Conservation (phyloP, 2,888 invertebrate genomes). For the Drosophila paranaensis region DNA sequence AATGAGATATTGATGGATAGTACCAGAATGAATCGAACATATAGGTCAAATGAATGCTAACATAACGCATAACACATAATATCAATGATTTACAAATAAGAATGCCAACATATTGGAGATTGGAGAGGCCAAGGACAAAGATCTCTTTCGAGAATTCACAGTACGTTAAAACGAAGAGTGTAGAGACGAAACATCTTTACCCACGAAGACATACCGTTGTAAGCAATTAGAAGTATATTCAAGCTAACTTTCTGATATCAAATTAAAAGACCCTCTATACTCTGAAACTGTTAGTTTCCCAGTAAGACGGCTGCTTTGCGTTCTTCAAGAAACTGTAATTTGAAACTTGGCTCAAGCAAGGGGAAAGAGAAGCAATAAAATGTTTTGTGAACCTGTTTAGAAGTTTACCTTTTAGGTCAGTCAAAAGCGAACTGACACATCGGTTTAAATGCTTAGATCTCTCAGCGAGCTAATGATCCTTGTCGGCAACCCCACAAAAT, state of each 20-base stretch:
- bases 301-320: too few relatives aligned
- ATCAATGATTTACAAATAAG: too few relatives aligned
- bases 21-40: not conserved
- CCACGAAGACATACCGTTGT: too few relatives aligned
- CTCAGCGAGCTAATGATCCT: conserved; percentile 59
- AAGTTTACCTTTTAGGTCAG: conserved; percentile 27
- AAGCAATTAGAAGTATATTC: too few relatives aligned
- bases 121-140: too few relatives aligned
- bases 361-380: conserved; percentile 2
- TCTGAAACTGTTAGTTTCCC: too few relatives aligned
- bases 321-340: not conserved
- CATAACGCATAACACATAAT: not conserved
- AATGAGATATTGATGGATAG: conserved; percentile 23
- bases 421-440: conserved; percentile 12
- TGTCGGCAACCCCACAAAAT: conserved; percentile 47
- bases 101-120: too few relatives aligned
- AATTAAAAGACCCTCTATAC: too few relatives aligned
- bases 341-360: not conserved
- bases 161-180: too few relatives aligned
- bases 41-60: not conserved
- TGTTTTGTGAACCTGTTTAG: conserved; percentile 29
- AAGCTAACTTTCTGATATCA: too few relatives aligned
- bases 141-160: too few relatives aligned
- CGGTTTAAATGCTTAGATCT: conserved; percentile 17
- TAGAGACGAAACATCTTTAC: too few relatives aligned